Evolutionary conservation across 2,888 invertebrate genomes (phyloP), one percentile per base, ranked within the genome.

Genomic region (Pediacus dermestoides): DNA sequence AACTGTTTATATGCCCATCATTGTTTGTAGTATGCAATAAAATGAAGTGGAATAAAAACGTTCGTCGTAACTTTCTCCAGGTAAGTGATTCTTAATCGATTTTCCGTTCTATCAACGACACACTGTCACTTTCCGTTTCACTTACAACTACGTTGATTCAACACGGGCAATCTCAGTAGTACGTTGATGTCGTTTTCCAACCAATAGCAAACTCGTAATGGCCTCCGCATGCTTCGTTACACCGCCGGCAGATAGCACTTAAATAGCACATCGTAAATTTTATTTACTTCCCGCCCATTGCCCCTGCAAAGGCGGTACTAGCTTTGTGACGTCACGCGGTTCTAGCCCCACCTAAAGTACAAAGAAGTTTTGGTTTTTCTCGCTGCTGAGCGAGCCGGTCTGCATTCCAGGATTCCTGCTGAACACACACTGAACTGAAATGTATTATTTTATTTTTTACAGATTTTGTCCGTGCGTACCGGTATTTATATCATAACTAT

Each of bases 181-280:
- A 48, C 34, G 55, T 62, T 57, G 47, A n/a, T 34, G 36, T 30
- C 40, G 46, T 46, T 35, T 45, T 52, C 60, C 68, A 68, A 70
- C 76, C 76, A 76, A 76, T 76, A 70, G 72, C 71, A 68, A 64
- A 60, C 66, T 68, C 70, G 75, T 76, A 75, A 76, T 76, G 76
- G 76, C 76, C 73, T 72, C 75, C 73, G 67, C 65, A 68, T 65
- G 66, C 62, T 70, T 69, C 69, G 63, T 63, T 65, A 65, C 64
- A 64, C 63, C 63, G 67, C 72, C 73, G 70, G 70, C 73, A 76
- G 76, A 76, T 76, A 75, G 70, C 75, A 67, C 64, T 68, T 70
- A 70, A 68, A 70, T 68, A 68, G 70, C 71, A 71, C 70, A 53
- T 70, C 70, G 58, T 72, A 72, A 71, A 70, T 70, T 70, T 66